Evolutionary conservation across 2,113 vertebrate genomes (phyloP), one percentile per base, ranked within the genome.

Genomic region (Labeo rohita): DNA sequence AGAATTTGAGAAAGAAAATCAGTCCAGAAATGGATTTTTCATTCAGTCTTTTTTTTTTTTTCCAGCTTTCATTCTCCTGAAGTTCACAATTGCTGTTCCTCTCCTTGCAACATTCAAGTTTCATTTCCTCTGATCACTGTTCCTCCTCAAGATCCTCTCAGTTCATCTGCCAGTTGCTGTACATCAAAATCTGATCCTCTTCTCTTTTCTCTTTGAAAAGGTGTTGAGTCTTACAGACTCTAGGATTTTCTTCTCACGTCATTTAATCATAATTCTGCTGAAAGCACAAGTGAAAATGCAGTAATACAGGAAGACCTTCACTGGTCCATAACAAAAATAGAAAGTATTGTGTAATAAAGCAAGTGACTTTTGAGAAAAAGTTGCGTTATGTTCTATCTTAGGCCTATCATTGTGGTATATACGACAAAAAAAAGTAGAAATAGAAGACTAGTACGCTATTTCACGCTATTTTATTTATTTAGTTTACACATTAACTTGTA

Each of bases 41-140:
- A 49, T 80, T 80, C 59, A 65, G 4, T 28, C 68, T 4, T 75
- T 81, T 88, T 82, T 88, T 82, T 36, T 77, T 76, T 28, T 73
- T 6, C 36, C 28, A 6, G 2, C 15, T 49, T 56, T 70, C n/a
- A 13, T 21, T 56, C 10, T 16, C 39, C 18, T 28, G 28, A 75
- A 13, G 16, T 39, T 3, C 7, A 15, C 23, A 8, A 9, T 72
- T 70, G 3, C 6, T 9, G 63, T 52, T 66, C n/a, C 16, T 47
- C 39, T 52, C 43, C 28, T 18, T 66, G n/a, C 59, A 10, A 66
- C 21, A 28, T 18, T 65, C 4, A 49, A 65, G 39, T 80, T 81
- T 81, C 59, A 49, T 47, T 65, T 81, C 79, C 36, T 47, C 39
- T 16, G 7, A 18, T 59, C 34, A 0, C 8, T 45, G 56, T 63